Evolutionary conservation across 2,797 vertebrate genomes (phyloP), one percentile per base, ranked within the genome.

Genomic region (Epinephelus coioides): DNA sequence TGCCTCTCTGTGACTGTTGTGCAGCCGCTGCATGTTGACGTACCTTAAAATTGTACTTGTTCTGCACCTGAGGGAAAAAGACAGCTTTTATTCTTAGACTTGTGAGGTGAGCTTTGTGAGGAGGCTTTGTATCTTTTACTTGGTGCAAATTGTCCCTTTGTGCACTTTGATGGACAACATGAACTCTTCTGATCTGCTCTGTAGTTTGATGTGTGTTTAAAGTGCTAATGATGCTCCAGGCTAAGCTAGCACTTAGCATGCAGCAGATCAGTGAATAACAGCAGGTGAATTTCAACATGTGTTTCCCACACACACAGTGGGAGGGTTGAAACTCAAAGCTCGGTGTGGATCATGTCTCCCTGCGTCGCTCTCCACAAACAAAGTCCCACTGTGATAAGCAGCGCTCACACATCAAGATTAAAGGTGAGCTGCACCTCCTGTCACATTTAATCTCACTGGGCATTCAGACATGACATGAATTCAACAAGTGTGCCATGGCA

Each of bases 361-460:
- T 19, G 47, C 72, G 7, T 15, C 19, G 57, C 68, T 23, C 57
- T 61, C 21, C 25, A 19, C 73, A 0, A 17, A 17, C 27, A 2
- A 43, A 18, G 56, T 43, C 21, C 12, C 50, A 4, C 63, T 25
- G 34, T 10, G 69, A 65, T 15, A 23, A 17, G 49, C 47, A 4
- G 27, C 0, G n/a, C 73, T 64, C 46, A 6, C 25, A 2, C 25
- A 2, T 6, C 17, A 13, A 40, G 30, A 82, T 73, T 21, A 62
- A 17, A 82, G 54, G 60, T 65, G 23, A 18, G 25, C 43, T 21
- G 61, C 1, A 2, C 21, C 21, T 78, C 56, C 5, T 63, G 49
- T 65, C 60, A 71, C 6, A 55, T 76, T 49, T 67, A 43, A 87
- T 77, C 60, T 78, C 77, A 43, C 18, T 0, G 30, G 64, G 46